A percentile compares a stretch with the other conserved stretches of the same genome.
phyloP scores from a whole-genome alignment of 2,797 vertebrate genomes.

The Eidolon dupreanum region DNA sequence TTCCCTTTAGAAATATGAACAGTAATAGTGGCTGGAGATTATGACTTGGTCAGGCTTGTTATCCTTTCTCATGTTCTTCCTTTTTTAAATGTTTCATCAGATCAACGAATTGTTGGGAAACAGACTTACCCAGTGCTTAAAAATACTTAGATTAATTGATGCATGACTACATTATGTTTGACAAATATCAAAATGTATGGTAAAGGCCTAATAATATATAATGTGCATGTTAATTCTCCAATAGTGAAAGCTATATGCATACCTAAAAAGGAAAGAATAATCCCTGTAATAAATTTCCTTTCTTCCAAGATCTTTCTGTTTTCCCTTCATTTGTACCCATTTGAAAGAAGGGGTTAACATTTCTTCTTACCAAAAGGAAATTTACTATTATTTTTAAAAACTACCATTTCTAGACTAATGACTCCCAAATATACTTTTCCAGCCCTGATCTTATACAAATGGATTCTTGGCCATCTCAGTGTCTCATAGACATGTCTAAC shows the following conservation, averaged over 20 bases:
- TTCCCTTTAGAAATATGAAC: constrained; percentile 40
- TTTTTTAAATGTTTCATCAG: background rate
- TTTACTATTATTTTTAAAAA: background rate
- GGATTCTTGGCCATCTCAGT: background rate
- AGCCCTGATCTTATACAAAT: background rate
- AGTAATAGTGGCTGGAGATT: background rate
- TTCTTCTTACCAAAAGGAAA: too few relatives aligned
- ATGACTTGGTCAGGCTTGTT: background rate
- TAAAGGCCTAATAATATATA: too few relatives aligned
- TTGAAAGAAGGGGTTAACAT: too few relatives aligned
- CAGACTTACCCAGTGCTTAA: constrained; percentile 1
- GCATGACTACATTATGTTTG: background rate
- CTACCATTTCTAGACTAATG: background rate
- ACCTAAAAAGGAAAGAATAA: too few relatives aligned
- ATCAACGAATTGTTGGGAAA: background rate
- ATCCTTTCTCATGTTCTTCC: background rate
- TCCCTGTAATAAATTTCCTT: too few relatives aligned
- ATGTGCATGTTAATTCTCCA: background rate
- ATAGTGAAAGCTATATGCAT: background rate
- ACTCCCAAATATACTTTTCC: background rate
- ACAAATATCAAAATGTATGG: background rate
- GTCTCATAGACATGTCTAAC: background rate
- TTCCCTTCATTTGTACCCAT: too few relatives aligned
- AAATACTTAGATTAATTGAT: background rate
- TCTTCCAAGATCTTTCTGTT: too few relatives aligned